Evolutionary conservation across 2,113 vertebrate genomes (phyloP), one percentile per base, ranked within the genome.

Genomic region (Aspiorhynchus laticeps): DNA sequence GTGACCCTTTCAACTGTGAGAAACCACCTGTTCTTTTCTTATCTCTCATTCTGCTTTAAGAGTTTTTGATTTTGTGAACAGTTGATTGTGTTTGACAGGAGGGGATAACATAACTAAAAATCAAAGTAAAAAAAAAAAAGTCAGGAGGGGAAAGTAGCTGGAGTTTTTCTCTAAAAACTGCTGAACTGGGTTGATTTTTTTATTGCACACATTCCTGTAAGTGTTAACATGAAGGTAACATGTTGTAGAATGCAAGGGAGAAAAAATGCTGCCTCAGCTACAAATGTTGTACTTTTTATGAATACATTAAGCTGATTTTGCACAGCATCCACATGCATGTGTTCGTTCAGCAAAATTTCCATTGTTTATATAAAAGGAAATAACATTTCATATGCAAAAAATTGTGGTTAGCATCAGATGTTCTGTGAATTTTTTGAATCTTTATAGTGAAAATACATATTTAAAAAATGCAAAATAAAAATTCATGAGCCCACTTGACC

Each of bases 1-100:
- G 56, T 43, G 38, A 65, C 41, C 6, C 6, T 75, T 75, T 46
- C 2, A 46, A 26, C 2, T 26, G 38, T 46, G 24, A 46, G 73
- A 75, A 75, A 75, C 24, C n/a, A 75, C 38, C 21, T 75, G 71
- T 43, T 75, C 21, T 74, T 43, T 74, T n/a, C 71, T 43, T 12
- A 2, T 65, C n/a, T 74, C 14, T 69, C 65, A 33, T 33, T 69
- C 65, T 17, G 28, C 65, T 69, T 15, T 17, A 69, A 69, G 12
- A 12, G 14, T 75, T 43, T n/a, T 75, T 38, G n/a, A 26, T 75
- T n/a, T 14, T 75, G 38, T 24, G 38, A 75, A 43, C 10, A 75
- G 2, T 1, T 43, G 5, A 41, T 46, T 75, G 24, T 75, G 38
- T 75, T 75, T n/a, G 36, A 21, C 28, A 19, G 28, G 65, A 33